These are phyloP conservation scores for Phaonia tiefii DNA, from an alignment of 2,888 invertebrate species.

Conservation along the genomic window DNA sequence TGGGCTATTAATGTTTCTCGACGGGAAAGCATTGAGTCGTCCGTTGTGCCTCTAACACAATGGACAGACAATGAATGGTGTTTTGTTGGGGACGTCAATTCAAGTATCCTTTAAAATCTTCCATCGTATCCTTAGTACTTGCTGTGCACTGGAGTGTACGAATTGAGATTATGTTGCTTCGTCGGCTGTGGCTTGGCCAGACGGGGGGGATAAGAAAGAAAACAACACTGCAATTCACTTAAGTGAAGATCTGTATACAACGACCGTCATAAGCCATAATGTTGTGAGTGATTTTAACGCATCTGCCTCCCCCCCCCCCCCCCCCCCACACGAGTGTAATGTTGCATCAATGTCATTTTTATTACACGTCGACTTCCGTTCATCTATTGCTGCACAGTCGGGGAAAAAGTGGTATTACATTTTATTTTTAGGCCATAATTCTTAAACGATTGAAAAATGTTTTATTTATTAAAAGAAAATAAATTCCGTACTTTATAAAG, in stretches of 20 bases:
- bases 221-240: slow-evolving; percentile 39
- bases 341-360: slow-evolving; percentile 10
- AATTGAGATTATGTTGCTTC: too few relatives aligned
- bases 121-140: neutral
- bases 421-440: too few relatives aligned
- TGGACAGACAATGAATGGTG: too few relatives aligned
- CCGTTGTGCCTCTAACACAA: too few relatives aligned
- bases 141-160: neutral
- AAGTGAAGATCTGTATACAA: slow-evolving; percentile 9
- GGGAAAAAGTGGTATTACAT: neutral
- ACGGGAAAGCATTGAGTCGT: too few relatives aligned
- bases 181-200: neutral
- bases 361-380: neutral
- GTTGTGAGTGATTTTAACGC: neutral
- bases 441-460: too few relatives aligned
- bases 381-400: too few relatives aligned
- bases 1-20: too few relatives aligned
- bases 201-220: neutral
- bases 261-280: neutral
- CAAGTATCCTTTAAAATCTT: neutral
- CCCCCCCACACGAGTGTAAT: too few relatives aligned
- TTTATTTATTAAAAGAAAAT: too few relatives aligned
- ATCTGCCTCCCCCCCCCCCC: neutral
- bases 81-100: too few relatives aligned
- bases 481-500: too few relatives aligned